Evolutionary conservation across 2,888 invertebrate species (phyloP), one percentile per base, ranked within the genome.

Genomic region (Stratiomys singularior): DNA sequence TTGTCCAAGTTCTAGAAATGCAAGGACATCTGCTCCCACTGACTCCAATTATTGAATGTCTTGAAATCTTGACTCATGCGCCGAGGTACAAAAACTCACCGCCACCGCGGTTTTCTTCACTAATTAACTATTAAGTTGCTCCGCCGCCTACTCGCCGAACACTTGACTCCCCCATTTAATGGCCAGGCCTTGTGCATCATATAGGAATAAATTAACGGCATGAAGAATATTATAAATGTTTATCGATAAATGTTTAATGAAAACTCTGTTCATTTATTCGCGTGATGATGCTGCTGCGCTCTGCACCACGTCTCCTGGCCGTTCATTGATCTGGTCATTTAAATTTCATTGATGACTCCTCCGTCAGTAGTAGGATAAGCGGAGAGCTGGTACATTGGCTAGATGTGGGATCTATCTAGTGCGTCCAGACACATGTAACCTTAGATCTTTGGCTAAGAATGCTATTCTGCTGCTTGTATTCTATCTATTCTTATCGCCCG

Each of bases 311-410:
- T 9, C 37, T 37, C 13, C 25, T 11, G 58, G 18, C 18, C 69
- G 69, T 69, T 23, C 46, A 69, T 69, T 47, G 69, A 47, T 69
- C 69, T 25, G 47, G 25, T 30, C 69, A 69, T 69, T 69, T 46
- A 69, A 69, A 69, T 69, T 69, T 69, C 69, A 69, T 69, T 69
- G 47, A 46, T 46, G 11, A 47, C 23, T 30, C 69, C 21, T 47
- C 47, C 46, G 25, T 25, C 69, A 69, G 47, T 69, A 47, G 47
- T 69, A 15, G 47, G 5, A 13, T 25, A 25, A 15, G 30, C 44
- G 27, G 21, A 23, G 4, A 60, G 60, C 21, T 60, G 60, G 60
- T 37, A 3, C 37, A 37, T 37, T 3, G 37, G 37, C 3, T 37
- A 9, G 37, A 37, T 37, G 37, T 37, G 37, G 37, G 37, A 37